Evolutionary conservation across 1,140 invertebrate genomes (phyloP).

Genomic region (Psilanteris sp.): DNA sequence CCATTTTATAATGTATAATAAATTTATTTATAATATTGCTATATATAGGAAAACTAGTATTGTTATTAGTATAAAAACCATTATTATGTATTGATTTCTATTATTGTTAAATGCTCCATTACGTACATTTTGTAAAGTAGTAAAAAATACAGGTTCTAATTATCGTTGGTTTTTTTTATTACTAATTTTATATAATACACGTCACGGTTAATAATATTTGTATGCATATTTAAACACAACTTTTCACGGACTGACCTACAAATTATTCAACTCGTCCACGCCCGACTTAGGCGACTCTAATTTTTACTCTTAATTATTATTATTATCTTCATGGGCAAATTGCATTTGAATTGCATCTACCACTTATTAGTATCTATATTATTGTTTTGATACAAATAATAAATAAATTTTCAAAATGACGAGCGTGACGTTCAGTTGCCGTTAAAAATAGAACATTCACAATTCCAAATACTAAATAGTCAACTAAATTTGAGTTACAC

Average conservation of each 20-base stretch:
- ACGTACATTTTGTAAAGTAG: no score
- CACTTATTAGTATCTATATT: conserved; percentile 14
- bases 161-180: no score
- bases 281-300: conserved; percentile 7
- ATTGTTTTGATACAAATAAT: conserved; percentile 31
- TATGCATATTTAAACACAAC: conserved; percentile 22
- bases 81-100: no score
- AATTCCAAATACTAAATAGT: neutral
- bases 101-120: no score
- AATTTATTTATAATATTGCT: no score
- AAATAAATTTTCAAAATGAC: conserved; percentile 25
- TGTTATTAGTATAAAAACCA: no score
- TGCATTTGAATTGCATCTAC: conserved; percentile 9
- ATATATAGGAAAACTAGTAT: no score
- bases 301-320: conserved; percentile 12
- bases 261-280: conserved; percentile 20
- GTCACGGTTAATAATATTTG: conserved; percentile 10
- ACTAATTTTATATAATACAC: neutral
- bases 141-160: no score
- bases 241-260: conserved; percentile 23
- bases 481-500: conserved; percentile 11
- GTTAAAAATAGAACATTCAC: conserved; percentile 24
- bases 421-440: conserved; percentile 1
- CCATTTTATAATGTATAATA: no score
- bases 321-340: conserved; percentile 16